Evolutionary conservation across 2,113 vertebrate genomes (phyloP).

Genomic region (Salvelinus fontinalis): DNA sequence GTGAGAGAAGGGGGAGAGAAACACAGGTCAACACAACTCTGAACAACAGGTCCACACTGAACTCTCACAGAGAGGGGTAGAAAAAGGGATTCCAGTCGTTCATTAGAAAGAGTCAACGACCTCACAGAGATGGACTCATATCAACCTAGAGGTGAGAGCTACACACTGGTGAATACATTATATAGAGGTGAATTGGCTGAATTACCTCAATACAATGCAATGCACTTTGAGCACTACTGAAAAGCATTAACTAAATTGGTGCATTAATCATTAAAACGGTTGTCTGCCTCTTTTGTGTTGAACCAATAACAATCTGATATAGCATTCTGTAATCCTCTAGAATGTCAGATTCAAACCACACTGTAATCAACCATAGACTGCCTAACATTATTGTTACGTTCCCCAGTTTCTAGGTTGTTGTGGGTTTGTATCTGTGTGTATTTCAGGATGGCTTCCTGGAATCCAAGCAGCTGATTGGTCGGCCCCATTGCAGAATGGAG

Average conservation of each 20-base stretch:
- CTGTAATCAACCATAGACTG: conserved; percentile 4
- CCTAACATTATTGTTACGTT: no score
- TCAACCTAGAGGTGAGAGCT: no score
- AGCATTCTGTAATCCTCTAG: background rate
- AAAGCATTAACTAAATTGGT: background rate
- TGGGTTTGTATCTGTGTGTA: no score
- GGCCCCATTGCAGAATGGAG: no score
- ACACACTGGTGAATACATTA: no score
- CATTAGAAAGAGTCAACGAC: background rate
- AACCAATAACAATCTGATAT: background rate
- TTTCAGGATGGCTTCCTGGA: no score
- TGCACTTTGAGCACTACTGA: background rate
- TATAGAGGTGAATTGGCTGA: no score
- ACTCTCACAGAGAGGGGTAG: background rate
- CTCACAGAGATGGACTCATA: no score
- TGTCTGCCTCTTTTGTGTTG: background rate
- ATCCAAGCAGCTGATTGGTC: no score
- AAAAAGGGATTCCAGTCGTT: background rate
- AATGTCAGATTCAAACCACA: background rate
- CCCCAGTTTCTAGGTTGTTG: no score
- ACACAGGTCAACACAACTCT: background rate
- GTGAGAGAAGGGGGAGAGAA: background rate
- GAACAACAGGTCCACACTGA: background rate
- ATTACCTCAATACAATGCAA: background rate
- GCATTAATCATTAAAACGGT: background rate